Base-by-base conservation (phyloP, 2,797 vertebrate species). In the Moxostoma hubbsi region DNA sequence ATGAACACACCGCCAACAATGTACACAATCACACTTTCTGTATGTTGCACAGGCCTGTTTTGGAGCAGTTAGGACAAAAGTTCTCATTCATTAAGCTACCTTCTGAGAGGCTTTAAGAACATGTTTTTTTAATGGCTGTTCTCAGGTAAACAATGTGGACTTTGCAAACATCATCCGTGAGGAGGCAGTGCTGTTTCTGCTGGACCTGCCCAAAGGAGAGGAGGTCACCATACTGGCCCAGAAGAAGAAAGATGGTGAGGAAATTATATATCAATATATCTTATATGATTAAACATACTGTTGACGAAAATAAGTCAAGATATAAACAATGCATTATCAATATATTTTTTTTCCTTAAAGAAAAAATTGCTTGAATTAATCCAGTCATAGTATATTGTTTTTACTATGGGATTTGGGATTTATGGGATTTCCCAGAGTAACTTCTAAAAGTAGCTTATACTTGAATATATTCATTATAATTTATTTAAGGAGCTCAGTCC, bases 161-260 rank as follows among this genome's bases (percentile, higher is more conserved):
- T 99, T 99, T 91, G 97, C 97, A 18, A 99, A 99, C 86, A 98
- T 99, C 86, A 98, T 99, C 83, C 93, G 98, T 67, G 98, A 99
- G 87, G 97, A 99, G 87, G 97, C 97, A 9, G 98, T 99, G 24
- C 93, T 99, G 81, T 99, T 98, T 90, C 89, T 99, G 57, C 94
- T 99, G 16, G 98, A 99, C 87, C 95, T 99, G 70, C 98, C 98
- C 16, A 98, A 94, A 94, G 97, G 98, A 15, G 97, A 99, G 84
- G 97, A 99, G 87, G 97, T 99, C 84, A 97, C 96, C 16, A 98
- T 99, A 82, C 85, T 99, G 90, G 98, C 98, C 47, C 98, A 99
- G 91, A 97, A 98, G 90, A 99, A 99, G 83, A 99, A 98, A 83
- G 98, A 99, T 54, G 98, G 98, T 99, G 81, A 95, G 90, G 64